These are phyloP conservation scores for Ditylenchus dipsaci DNA, from an alignment of 1,140 invertebrate genomes.

Conservation along the genomic window DNA sequence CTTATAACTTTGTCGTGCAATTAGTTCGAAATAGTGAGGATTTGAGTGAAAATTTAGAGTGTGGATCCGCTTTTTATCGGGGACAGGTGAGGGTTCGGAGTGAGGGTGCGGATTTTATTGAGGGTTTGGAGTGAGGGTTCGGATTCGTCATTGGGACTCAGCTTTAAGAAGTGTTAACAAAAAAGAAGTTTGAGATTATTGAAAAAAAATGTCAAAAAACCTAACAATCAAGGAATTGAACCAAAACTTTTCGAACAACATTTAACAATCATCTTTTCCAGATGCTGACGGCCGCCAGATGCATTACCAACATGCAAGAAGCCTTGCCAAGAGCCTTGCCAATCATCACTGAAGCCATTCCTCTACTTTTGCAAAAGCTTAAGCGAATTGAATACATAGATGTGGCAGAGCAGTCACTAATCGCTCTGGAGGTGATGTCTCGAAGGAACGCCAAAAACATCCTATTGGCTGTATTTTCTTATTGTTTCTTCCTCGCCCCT, in stretches of 20 bases:
- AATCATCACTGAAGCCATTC: conserved; percentile 91
- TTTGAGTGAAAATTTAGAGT: too few relatives aligned
- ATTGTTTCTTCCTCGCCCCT: neutral
- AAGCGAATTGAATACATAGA: conserved; percentile 57
- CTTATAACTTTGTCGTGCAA: too few relatives aligned
- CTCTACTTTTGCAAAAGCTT: conserved; percentile 67
- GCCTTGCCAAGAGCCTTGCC: conserved; percentile 89
- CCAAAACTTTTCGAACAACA: neutral
- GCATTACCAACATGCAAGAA: conserved; percentile 98
- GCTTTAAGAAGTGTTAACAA: too few relatives aligned
- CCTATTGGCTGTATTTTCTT: conserved; percentile 18
- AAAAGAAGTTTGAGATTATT: too few relatives aligned
- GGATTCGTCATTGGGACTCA: too few relatives aligned
- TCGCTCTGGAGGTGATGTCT: conserved; percentile 55
- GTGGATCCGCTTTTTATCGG: too few relatives aligned
- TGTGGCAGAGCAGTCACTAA: conserved; percentile 49
- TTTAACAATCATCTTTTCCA: conserved; percentile 57
- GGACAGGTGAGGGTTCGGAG: too few relatives aligned
- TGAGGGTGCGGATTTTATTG: too few relatives aligned
- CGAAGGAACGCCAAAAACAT: conserved; percentile 54
- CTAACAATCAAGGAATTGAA: neutral
- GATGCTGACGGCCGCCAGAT: conserved; percentile 98
- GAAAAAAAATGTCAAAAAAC: neutral
- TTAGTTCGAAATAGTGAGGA: too few relatives aligned
- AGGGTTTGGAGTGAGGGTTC: too few relatives aligned